Conservation (phyloP, 2,797 vertebrate genomes). For the Clamator glandarius region DNA sequence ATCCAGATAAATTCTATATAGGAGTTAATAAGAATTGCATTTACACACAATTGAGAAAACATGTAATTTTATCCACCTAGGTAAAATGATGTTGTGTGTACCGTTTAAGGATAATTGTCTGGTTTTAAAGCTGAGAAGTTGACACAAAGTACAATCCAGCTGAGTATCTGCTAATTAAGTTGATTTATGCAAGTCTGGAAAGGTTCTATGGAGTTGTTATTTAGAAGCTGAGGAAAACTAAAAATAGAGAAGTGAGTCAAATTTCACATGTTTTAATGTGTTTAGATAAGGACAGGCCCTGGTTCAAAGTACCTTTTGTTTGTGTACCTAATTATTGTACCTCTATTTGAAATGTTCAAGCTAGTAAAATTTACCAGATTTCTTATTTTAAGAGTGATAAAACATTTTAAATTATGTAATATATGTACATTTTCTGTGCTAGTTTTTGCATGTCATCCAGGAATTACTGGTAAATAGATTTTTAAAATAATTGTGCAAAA, state of each 20-base stretch:
- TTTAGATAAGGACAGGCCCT: neutral
- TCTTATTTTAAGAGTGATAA: neutral
- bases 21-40: neutral
- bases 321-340: neutral
- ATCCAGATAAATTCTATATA: neutral
- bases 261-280: neutral
- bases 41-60: neutral
- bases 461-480: neutral
- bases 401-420: neutral
- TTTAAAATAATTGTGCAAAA: neutral
- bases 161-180: slow-evolving; percentile 13
- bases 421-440: neutral
- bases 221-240: neutral
- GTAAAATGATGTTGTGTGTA: neutral
- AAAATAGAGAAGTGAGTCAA: neutral
- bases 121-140: neutral
- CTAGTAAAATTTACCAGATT: neutral
- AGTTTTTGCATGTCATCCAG: neutral
- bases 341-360: neutral
- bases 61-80: neutral
- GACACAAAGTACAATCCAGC: neutral
- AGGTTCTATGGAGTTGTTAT: neutral
- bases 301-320: neutral
- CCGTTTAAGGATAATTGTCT: neutral
- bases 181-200: neutral